Evolutionary conservation across 2,113 vertebrate genomes (phyloP).

Genomic region (Prunella himalayana): DNA sequence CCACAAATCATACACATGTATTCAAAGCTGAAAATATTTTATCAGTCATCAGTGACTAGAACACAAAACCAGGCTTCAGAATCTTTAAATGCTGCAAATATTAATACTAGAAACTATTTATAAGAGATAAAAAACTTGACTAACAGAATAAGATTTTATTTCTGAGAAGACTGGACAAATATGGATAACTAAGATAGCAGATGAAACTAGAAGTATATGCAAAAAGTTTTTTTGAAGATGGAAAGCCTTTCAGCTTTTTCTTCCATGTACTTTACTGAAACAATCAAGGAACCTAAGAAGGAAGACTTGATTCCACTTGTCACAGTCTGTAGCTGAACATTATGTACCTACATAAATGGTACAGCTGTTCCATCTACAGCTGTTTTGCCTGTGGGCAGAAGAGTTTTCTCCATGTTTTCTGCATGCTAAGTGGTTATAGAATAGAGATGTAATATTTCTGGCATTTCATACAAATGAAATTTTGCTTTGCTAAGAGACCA

Average conservation of each 20-base stretch:
- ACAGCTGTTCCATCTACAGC: neutral
- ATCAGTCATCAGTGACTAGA: neutral
- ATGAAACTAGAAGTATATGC: neutral
- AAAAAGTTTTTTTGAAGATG: neutral
- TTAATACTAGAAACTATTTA: neutral
- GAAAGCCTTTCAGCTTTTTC: neutral
- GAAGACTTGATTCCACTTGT: neutral
- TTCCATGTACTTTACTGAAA: neutral
- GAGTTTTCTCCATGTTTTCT: neutral
- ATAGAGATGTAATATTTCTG: neutral
- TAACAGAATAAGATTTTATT: neutral
- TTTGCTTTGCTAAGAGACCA: neutral
- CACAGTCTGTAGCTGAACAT: neutral
- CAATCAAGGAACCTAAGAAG: neutral
- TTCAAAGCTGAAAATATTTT: neutral
- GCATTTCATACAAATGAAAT: neutral
- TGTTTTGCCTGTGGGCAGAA: neutral
- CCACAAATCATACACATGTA: neutral
- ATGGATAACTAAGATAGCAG: neutral
- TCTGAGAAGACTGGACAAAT: neutral
- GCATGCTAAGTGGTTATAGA: neutral
- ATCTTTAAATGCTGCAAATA: neutral
- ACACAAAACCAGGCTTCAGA: neutral
- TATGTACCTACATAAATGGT: neutral
- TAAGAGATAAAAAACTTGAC: neutral